Conservation (phyloP, 64 coral and sea anemone species). For the Actinia equina region DNA sequence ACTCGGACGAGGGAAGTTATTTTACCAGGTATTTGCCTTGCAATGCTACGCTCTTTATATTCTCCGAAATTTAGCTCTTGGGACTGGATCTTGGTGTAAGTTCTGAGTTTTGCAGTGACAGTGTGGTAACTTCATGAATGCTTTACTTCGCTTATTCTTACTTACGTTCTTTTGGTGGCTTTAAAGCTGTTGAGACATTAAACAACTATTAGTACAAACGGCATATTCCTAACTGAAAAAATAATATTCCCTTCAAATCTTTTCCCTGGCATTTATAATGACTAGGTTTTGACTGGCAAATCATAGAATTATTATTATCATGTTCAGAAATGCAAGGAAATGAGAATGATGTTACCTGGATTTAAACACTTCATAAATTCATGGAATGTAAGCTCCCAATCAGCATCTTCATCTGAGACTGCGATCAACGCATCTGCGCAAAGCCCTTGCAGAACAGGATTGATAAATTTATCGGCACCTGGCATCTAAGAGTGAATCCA, state of each 20-base stretch:
- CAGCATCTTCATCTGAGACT: slow-evolving; percentile 46
- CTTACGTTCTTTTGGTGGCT: slow-evolving; percentile 76
- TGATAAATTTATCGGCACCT: slow-evolving; percentile 29
- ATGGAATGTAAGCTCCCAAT: slow-evolving; percentile 36
- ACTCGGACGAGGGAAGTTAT: background rate
- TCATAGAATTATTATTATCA: background rate
- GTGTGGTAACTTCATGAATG: too few species aligned
- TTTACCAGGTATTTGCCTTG: too few species aligned
- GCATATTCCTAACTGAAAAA: background rate
- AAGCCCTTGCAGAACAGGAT: slow-evolving; percentile 45
- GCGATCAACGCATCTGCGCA: slow-evolving; percentile 51
- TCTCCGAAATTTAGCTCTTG: too few species aligned
- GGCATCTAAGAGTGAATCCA: slow-evolving; percentile 11
- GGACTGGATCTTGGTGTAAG: background rate
- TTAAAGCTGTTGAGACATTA: slow-evolving; percentile 52
- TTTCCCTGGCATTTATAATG: background rate
- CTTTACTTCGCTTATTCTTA: background rate
- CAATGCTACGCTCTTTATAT: too few species aligned
- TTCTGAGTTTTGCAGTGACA: background rate
- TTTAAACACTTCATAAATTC: slow-evolving; percentile 52
- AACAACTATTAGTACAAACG: background rate
- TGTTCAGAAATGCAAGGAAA: background rate
- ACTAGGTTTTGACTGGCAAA: too few species aligned
- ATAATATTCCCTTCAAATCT: background rate
- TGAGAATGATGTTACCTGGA: slow-evolving; percentile 12